These are phyloP conservation scores for Micropoecilia bifurca DNA, from an alignment of 2,797 vertebrate genomes.

Conservation along the genomic window DNA sequence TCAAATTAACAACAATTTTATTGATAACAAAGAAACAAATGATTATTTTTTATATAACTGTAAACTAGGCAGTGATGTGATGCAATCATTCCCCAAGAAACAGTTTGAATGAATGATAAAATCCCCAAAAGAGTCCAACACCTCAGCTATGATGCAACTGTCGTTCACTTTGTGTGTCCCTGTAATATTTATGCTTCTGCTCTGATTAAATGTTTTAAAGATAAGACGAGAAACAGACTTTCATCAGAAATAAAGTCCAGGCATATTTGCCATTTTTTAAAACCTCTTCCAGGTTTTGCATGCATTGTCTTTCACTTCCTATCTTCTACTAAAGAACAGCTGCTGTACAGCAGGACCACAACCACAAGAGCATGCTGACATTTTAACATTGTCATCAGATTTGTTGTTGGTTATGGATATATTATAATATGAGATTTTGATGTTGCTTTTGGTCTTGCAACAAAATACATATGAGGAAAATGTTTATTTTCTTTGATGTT, in stretches of 20 bases:
- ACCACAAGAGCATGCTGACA: too few species aligned
- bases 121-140: background rate
- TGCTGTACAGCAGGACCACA: background rate
- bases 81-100: background rate
- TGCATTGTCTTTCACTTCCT: background rate
- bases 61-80: background rate
- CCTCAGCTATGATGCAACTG: background rate
- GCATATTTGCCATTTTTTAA: background rate
- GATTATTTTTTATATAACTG: background rate
- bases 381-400: background rate
- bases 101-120: background rate
- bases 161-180: background rate
- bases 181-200: background rate
- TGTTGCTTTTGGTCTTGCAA: background rate
- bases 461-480: background rate
- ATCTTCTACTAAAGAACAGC: background rate
- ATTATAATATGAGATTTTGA: background rate
- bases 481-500: background rate
- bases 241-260: background rate
- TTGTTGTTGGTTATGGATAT: background rate
- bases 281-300: background rate
- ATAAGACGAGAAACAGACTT: background rate
- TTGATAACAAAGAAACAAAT: background rate
- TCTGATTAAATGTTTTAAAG: slow-evolving; percentile 6
- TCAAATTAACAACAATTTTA: background rate